A percentile compares a stretch with the other conserved stretches of the same genome.
Evolutionary conservation across 2,888 invertebrate species (phyloP).

Genomic region (Acrocyrtus sp.): DNA sequence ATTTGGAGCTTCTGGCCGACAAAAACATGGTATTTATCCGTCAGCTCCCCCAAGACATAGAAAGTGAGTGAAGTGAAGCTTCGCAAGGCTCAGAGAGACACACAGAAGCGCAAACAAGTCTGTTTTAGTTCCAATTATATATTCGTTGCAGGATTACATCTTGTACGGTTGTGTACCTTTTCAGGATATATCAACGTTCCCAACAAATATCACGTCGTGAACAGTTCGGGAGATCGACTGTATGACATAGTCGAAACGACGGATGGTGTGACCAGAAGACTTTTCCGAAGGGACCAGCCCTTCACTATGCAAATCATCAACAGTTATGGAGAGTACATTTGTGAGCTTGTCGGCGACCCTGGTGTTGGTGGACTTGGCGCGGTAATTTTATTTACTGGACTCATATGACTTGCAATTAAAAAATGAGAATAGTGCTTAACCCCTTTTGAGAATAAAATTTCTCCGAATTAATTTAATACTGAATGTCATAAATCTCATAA

Average conservation of each 20-base stretch:
- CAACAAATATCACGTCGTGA: slow-evolving; percentile 42
- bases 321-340: slow-evolving; percentile 41
- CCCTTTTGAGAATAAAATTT: not conserved
- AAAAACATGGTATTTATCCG: slow-evolving; percentile 37
- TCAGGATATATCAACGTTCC: slow-evolving; percentile 49
- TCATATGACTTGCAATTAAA: no score
- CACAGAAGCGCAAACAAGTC: not conserved
- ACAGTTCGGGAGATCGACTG: slow-evolving; percentile 20
- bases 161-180: slow-evolving; percentile 46
- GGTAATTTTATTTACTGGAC: no score
- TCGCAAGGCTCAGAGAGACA: not conserved
- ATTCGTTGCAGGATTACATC: slow-evolving; percentile 42
- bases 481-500: no score
- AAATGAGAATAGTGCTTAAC: no score
- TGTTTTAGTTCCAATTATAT: no score
- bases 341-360: slow-evolving; percentile 37
- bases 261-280: slow-evolving; percentile 33
- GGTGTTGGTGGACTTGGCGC: slow-evolving; percentile 39
- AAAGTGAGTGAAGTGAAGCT: slow-evolving; percentile 26
- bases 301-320: slow-evolving; percentile 38
- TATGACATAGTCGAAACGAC: slow-evolving; percentile 44
- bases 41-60: slow-evolving; percentile 40
- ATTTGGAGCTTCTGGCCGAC: slow-evolving; percentile 28
- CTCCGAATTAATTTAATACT: no score
- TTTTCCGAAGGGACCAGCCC: slow-evolving; percentile 36